Base-by-base conservation (phyloP, 2,797 vertebrate species). In the Anabas testudineus region DNA sequence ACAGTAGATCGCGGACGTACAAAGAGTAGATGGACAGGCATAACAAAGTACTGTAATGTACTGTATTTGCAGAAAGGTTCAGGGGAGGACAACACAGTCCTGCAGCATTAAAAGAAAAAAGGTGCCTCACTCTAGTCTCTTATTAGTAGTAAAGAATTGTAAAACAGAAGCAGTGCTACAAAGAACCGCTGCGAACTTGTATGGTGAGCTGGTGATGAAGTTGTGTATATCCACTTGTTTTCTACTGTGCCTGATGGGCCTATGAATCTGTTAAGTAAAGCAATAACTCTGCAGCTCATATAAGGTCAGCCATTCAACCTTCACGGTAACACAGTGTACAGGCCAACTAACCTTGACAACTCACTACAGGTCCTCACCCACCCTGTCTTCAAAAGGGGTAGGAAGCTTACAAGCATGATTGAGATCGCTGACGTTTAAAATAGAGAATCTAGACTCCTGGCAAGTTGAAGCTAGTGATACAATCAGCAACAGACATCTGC, bases 341-440 rank as follows among this genome's bases (percentile, higher is more conserved):
- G 42, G 42, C 55, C 48, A 59, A 53, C 39, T 37, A 60, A 55
- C 56, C 59, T 56, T 64, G 53, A 80, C 57, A 68, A 53, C 49
- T 43, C 22, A 46, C 15, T 65, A 37, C 37, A 51, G 49, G 43
- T 49, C 57, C 76, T 57, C 68, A 71, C 53, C 57, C 66, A 56
- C 28, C 59, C 59, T 64, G 55, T 89, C 81, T 79, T 61, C 83
- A 78, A 43, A 76, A 67, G 8, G 39, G 64, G 59, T 46, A 26
- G 15, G 60, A 65, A 10, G 47, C 30, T 61, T 5, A 13, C 36
- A 53, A 41, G 39, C 51, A 51, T 39, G 7, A 76, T 62, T 46
- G 26, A 49, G 55, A 56, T 39, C 24, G 30, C 63, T 21, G 46
- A 66, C 66, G 54, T 69, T 42, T 9, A 24, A 46, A 64, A 57